Evolutionary conservation across 2,888 invertebrate species (phyloP).

Genomic region (Tachystola acroxantha): DNA sequence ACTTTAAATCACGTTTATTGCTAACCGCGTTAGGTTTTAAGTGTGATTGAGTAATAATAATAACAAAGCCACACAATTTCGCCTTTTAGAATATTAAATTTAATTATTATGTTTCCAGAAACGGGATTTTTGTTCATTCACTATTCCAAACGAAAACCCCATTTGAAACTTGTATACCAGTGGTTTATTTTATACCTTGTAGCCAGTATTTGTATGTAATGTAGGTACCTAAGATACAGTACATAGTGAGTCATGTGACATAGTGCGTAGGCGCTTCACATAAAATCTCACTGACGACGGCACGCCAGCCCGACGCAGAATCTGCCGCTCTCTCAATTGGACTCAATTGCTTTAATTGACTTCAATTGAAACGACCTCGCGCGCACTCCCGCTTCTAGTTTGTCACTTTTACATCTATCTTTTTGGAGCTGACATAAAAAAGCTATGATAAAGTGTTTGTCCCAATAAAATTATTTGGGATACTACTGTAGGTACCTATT

Average conservation of each 20-base stretch:
- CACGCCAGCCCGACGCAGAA: slow-evolving; percentile 65
- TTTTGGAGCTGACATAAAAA: slow-evolving; percentile 72
- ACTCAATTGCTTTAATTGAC: slow-evolving; percentile 74
- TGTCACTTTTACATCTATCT: slow-evolving; percentile 77
- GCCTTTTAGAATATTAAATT: too few species aligned
- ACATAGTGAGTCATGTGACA: slow-evolving; percentile 62
- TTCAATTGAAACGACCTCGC: slow-evolving; percentile 78
- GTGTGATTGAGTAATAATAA: too few species aligned
- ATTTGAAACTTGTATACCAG: too few species aligned
- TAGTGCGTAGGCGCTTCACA: slow-evolving; percentile 67
- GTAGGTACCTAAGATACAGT: slow-evolving; percentile 15
- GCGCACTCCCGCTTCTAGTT: slow-evolving; percentile 70
- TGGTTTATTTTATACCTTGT: too few species aligned
- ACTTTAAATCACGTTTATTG: too few species aligned
- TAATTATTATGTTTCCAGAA: too few species aligned
- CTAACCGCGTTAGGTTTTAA: too few species aligned
- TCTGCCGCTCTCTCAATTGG: slow-evolving; percentile 75
- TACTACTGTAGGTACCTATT: not conserved
- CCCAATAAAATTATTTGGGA: too few species aligned
- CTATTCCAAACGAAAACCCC: too few species aligned
- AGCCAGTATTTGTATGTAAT: too few species aligned
- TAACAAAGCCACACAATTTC: too few species aligned
- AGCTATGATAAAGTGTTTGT: not conserved
- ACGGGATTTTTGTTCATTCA: too few species aligned
- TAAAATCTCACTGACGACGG: slow-evolving; percentile 73